Percentiles rank a stretch among this genome's conserved stretches.
These are phyloP conservation scores for Macaria notata DNA, from an alignment of 2,888 invertebrate genomes.

Conservation along the genomic window DNA sequence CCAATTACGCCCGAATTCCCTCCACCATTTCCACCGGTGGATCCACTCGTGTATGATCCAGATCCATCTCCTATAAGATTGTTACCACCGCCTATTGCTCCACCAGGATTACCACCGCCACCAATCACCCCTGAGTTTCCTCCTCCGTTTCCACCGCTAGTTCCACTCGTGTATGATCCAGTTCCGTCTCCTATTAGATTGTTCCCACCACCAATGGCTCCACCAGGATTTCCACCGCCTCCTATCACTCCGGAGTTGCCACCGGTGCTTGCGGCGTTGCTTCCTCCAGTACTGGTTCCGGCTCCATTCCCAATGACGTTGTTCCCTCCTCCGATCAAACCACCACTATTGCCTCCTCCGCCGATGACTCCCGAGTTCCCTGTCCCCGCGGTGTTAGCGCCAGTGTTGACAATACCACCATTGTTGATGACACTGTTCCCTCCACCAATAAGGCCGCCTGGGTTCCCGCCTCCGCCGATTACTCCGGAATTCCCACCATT, in stretches of 20 bases:
- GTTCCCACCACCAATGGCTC: not conserved
- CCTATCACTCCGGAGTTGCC: conserved; percentile 17
- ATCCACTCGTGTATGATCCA: not conserved
- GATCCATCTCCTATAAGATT: not conserved
- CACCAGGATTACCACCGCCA: not conserved
- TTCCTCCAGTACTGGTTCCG: not conserved
- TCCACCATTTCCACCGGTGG: conserved; percentile 2
- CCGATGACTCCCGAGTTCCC: too few species aligned
- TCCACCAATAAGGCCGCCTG: conserved; percentile 7
- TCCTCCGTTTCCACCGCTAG: not conserved
- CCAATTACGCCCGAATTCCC: conserved; percentile 1
- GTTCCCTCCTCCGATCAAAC: conserved; percentile 2
- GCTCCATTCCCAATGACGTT: not conserved
- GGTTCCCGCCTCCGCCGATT: conserved; percentile 12
- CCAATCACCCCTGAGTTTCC: not conserved
- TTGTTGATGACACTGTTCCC: not conserved
- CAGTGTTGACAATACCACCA: too few species aligned
- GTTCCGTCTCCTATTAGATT: not conserved
- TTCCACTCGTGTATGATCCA: not conserved
- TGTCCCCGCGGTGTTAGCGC: too few species aligned
- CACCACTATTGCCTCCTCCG: not conserved
- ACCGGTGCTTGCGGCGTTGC: conserved; percentile 9
- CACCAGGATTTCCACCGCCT: conserved; percentile 10
- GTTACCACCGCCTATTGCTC: not conserved
- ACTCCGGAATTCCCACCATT: conserved; percentile 19